Evolutionary conservation across 2,888 invertebrate genomes (phyloP).

Genomic region (Blastobasis adustella): DNA sequence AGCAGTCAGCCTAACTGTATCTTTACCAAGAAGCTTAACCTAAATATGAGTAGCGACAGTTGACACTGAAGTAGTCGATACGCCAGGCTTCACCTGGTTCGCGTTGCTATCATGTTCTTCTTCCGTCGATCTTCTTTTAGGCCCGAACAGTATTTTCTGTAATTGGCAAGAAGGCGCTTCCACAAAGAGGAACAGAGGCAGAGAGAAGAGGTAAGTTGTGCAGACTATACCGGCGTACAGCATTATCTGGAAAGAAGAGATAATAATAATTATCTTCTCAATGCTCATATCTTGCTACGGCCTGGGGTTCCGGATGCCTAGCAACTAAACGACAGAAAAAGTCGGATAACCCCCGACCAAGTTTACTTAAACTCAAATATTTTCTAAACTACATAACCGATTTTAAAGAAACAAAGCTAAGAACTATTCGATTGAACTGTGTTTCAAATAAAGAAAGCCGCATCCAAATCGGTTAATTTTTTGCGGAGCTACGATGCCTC

Average conservation of each 20-base stretch:
- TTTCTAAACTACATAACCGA: no score
- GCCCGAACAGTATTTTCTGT: conserved; percentile 54
- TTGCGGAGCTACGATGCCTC: no score
- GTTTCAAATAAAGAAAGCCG: no score
- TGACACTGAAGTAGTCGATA: conserved; percentile 55
- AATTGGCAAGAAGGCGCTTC: conserved; percentile 61
- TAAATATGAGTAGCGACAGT: conserved; percentile 66
- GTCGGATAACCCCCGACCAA: no score
- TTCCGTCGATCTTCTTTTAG: conserved; percentile 39
- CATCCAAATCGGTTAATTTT: no score
- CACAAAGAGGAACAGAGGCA: conserved; percentile 57
- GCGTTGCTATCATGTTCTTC: conserved; percentile 40
- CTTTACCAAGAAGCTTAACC: not conserved
- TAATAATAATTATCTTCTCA: not conserved
- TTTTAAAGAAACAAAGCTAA: no score
- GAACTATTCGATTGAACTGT: no score
- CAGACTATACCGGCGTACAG: conserved; percentile 58
- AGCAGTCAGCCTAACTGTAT: no score
- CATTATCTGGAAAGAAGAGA: conserved; percentile 48
- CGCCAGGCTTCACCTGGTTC: conserved; percentile 53
- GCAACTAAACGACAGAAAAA: no score
- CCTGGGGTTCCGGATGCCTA: no score
- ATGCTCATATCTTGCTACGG: no score
- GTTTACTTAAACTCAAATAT: no score
- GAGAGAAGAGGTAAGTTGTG: conserved; percentile 47